Base-by-base conservation (phyloP, 2,113 vertebrate species). In the Turdus rufiventris region DNA sequence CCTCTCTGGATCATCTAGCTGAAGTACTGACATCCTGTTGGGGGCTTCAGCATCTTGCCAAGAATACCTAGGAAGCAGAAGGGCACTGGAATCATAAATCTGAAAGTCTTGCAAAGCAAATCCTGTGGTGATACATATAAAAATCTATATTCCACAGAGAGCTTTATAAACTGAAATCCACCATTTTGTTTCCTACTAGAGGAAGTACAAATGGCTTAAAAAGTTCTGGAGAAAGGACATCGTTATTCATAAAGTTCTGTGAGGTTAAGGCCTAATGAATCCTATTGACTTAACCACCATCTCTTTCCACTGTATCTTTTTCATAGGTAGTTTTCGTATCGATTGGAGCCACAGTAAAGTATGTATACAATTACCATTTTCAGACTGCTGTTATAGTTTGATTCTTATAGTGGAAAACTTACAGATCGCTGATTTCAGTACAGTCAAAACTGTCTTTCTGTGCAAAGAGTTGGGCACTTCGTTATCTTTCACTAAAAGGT, bases 51-150 rank as follows among this genome's bases (percentile, higher is more conserved):
- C 34, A 70, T 73, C 56, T 83, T 94, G 92, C 82, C 91, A 96
- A 70, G 60, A 90, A 77, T 85, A 83, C 91, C 84, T 87, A 89
- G 54, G 91, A 96, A 95, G 85, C 89, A 94, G 94, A 92, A 96
- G 78, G 40, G n/a, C 87, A 80, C 34, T 74, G 63, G 71, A 91
- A 89, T 50, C 24, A 53, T 40, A 67, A 71, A 89, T 84, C 76
- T 92, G 29, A 24, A 91, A 91, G 48, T 48, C 93, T 92, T 91
- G 45, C 45, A 65, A 83, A 89, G 60, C 58, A 94, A 89, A 92
- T 85, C 71, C 77, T 94, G 62, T 79, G 57, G 26, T 38, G 26
- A 65, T 68, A 47, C 11, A 18, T 2, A 13, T 60, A 58, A 94
- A 93, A 93, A 75, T 68, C 1, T 2, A 42, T 81, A 53, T 31